Evolutionary conservation across 2,888 invertebrate species (phyloP).

Genomic region (Lingula anatina): DNA sequence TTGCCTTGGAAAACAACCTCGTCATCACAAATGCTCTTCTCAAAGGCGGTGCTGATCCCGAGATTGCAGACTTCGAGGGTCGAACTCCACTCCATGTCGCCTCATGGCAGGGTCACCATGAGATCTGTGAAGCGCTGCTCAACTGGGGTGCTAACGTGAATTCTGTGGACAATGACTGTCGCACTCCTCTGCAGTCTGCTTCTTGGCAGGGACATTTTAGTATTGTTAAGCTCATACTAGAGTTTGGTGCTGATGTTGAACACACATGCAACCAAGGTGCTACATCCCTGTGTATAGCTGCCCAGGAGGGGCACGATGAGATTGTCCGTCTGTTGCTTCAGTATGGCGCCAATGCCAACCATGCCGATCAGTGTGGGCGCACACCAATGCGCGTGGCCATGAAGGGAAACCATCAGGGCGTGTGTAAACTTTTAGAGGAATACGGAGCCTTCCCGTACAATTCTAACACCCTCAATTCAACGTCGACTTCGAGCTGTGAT

Average conservation of each 20-base stretch:
- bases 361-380: slow-evolving; percentile 53
- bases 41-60: slow-evolving; percentile 65
- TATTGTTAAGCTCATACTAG: slow-evolving; percentile 71
- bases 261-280: slow-evolving; percentile 94
- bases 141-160: slow-evolving; percentile 82
- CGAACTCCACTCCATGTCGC: slow-evolving; percentile 74
- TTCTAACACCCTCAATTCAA: slow-evolving; percentile 30
- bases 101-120: slow-evolving; percentile 83
- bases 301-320: slow-evolving; percentile 91
- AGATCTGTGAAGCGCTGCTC: slow-evolving; percentile 82
- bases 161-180: slow-evolving; percentile 51
- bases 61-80: slow-evolving; percentile 84
- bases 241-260: slow-evolving; percentile 76
- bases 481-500: slow-evolving; percentile 35
- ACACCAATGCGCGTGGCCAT: slow-evolving; percentile 70
- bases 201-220: slow-evolving; percentile 91
- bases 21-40: slow-evolving; percentile 57
- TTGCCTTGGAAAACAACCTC: slow-evolving; percentile 60
- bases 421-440: slow-evolving; percentile 58
- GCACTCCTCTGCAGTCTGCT: slow-evolving; percentile 89
- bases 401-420: slow-evolving; percentile 83
- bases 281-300: slow-evolving; percentile 87
- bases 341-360: slow-evolving; percentile 53
- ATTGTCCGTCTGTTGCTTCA: slow-evolving; percentile 68
- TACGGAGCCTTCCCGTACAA: slow-evolving; percentile 58